Percentiles rank a stretch among this genome's conserved stretches.
phyloP scores from a whole-genome alignment of 2,797 vertebrate species.

The Acipenser transmontanus region DNA sequence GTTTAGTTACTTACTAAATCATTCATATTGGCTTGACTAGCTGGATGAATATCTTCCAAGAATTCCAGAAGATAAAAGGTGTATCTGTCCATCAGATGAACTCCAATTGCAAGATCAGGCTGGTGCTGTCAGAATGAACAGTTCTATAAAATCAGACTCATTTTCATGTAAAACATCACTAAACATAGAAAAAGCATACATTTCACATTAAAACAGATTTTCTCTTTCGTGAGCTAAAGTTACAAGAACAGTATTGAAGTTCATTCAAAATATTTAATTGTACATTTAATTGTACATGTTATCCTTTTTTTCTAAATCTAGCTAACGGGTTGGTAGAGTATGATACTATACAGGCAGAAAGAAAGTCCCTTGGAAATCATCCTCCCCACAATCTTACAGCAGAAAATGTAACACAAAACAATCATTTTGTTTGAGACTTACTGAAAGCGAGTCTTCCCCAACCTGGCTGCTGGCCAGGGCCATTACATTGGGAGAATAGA shows the following conservation, averaged over 20 bases:
- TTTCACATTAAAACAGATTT: no score
- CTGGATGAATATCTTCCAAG: slow-evolving; percentile 92
- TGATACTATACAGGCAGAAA: no score
- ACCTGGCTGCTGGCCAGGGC: slow-evolving; percentile 95
- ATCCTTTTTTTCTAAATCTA: no score
- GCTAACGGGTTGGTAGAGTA: no score
- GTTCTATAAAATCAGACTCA: no score
- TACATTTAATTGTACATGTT: no score
- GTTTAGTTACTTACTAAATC: slow-evolving; percentile 69
- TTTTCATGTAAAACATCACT: no score
- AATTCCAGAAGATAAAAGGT: slow-evolving; percentile 96
- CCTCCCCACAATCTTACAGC: neutral
- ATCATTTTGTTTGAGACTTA: slow-evolving; percentile 47
- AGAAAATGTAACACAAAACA: no score
- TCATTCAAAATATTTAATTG: no score
- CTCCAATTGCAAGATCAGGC: slow-evolving; percentile 89
- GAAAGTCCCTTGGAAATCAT: neutral
- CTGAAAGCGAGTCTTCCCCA: slow-evolving; percentile 94
- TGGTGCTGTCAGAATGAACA: slow-evolving; percentile 69
- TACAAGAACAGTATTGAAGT: no score
- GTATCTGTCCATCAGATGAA: slow-evolving; percentile 96
- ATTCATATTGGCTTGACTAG: slow-evolving; percentile 91
- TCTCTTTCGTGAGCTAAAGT: no score
- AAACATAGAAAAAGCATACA: no score
- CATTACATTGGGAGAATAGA: slow-evolving; percentile 97